Evolutionary conservation across 2,888 invertebrate genomes (phyloP).

Genomic region (Habrosyne pyritoides): DNA sequence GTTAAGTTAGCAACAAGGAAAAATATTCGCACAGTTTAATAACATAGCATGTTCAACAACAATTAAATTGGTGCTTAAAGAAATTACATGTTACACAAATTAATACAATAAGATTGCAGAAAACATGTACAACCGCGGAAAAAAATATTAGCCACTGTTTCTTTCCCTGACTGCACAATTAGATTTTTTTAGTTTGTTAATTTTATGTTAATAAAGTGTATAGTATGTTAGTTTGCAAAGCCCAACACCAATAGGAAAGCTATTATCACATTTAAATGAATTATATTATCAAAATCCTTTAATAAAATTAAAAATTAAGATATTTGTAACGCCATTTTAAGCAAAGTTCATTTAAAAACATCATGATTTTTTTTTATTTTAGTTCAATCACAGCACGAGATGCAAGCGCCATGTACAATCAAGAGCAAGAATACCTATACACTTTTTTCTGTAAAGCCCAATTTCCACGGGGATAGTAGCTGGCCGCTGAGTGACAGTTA

Average conservation of each 20-base stretch:
- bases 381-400: neutral
- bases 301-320: too few relatives aligned
- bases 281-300: too few relatives aligned
- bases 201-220: neutral
- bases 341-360: too few relatives aligned
- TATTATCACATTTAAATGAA: too few relatives aligned
- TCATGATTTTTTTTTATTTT: too few relatives aligned
- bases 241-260: slow-evolving; percentile 10
- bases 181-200: neutral
- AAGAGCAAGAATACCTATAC: slow-evolving; percentile 9
- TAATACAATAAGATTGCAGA: neutral
- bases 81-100: neutral
- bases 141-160: neutral
- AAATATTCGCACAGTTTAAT: too few relatives aligned
- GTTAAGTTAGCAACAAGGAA: too few relatives aligned
- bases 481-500: too few relatives aligned
- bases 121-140: neutral
- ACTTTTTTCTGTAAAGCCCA: neutral
- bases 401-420: slow-evolving; percentile 6
- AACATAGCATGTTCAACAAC: too few relatives aligned
- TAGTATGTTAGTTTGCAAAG: slow-evolving; percentile 14
- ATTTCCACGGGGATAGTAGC: too few relatives aligned
- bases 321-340: too few relatives aligned
- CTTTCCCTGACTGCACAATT: neutral
- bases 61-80: neutral